phyloP scores from a whole-genome alignment of 2,797 vertebrate species.

The Luscinia megarhynchos region DNA sequence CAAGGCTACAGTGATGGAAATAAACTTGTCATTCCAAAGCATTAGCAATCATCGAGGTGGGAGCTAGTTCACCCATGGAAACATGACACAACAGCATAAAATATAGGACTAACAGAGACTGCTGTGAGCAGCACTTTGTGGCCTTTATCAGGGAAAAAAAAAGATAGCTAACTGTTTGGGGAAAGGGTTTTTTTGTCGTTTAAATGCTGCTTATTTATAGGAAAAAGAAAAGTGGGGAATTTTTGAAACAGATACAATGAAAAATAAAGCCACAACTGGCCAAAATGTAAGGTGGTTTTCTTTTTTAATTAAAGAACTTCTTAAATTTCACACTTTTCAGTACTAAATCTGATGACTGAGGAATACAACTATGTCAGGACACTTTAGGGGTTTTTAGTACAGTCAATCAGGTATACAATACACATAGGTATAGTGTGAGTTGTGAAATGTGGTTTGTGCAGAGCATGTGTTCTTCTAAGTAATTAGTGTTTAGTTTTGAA shows the following conservation, averaged over 20 bases:
- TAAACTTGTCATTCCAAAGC: constrained; percentile 14
- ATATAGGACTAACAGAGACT: neutral
- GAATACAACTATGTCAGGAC: neutral
- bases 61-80: neutral
- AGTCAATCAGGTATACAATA: neutral
- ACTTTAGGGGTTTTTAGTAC: neutral
- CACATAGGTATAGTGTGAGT: neutral
- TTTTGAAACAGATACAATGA: neutral
- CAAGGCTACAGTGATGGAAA: neutral
- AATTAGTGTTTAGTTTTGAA: neutral
- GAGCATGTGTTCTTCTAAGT: neutral
- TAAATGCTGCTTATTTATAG: neutral
- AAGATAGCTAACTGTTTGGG: neutral
- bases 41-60: neutral
- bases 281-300: neutral
- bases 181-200: neutral
- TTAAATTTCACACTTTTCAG: neutral
- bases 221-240: neutral
- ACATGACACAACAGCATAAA: neutral
- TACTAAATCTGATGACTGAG: neutral
- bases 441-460: neutral
- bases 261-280: neutral
- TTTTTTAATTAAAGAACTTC: neutral
- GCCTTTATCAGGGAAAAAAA: neutral
- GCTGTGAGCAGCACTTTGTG: neutral